Percentiles rank a stretch among this genome's conserved stretches.
phyloP scores from a whole-genome alignment of 2,888 invertebrate species.

The Mystacides longicornis region DNA sequence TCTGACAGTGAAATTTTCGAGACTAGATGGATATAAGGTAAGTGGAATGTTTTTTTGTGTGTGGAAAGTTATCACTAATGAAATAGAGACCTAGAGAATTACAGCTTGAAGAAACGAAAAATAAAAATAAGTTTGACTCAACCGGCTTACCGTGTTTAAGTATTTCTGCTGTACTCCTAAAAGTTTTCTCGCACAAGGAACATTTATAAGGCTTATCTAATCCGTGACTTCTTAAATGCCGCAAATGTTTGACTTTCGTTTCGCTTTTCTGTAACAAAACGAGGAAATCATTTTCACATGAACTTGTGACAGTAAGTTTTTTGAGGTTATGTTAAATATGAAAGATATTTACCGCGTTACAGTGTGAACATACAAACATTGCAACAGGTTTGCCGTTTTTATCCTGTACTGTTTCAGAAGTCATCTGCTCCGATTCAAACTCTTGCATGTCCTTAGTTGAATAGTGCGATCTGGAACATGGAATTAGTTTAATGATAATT shows the following conservation, averaged over 20 bases:
- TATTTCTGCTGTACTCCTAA: constrained; percentile 39
- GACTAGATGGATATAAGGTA: too few species aligned
- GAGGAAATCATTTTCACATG: neutral
- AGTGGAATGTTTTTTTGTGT: too few species aligned
- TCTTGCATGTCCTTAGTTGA: neutral
- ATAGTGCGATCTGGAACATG: constrained; percentile 7
- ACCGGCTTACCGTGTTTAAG: constrained; percentile 41
- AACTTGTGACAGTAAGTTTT: neutral
- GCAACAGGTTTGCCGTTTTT: neutral
- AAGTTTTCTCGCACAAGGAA: constrained; percentile 42
- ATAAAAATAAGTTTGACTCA: too few species aligned
- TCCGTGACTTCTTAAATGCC: constrained; percentile 42
- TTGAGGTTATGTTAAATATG: neutral
- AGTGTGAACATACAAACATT: neutral
- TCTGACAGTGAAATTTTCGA: too few species aligned
- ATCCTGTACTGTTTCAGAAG: neutral
- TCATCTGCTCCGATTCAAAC: neutral
- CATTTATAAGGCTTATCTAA: constrained; percentile 43
- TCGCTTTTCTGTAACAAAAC: constrained; percentile 6
- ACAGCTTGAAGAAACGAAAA: too few species aligned
- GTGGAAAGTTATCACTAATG: too few species aligned
- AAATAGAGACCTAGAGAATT: too few species aligned
- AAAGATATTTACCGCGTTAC: constrained; percentile 5
- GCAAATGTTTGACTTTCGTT: constrained; percentile 8
- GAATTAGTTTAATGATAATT: too few species aligned